phyloP scores from a whole-genome alignment of 1,140 invertebrate species.

The Bombus impatiens region DNA sequence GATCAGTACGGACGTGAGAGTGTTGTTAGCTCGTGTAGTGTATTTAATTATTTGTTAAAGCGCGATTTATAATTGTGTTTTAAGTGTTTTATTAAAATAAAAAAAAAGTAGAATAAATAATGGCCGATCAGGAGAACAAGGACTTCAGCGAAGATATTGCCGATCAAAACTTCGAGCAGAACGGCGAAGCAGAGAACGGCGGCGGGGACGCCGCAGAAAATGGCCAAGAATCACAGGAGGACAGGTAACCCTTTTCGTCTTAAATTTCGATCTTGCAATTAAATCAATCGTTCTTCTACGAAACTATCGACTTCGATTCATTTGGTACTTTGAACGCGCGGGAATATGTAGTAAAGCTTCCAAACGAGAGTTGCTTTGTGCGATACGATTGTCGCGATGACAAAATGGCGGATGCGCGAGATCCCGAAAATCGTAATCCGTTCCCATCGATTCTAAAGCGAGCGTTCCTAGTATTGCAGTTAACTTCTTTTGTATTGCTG shows the following conservation, averaged over 20 bases:
- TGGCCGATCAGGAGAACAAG: slow-evolving; percentile 81
- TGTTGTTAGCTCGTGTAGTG: slow-evolving; percentile 57
- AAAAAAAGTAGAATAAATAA: slow-evolving; percentile 58
- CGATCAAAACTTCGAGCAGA: slow-evolving; percentile 81
- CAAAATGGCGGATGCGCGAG: slow-evolving; percentile 71
- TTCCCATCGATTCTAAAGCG: slow-evolving; percentile 63
- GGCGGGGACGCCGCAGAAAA: slow-evolving; percentile 78
- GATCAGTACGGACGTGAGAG: slow-evolving; percentile 68
- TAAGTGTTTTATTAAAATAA: slow-evolving; percentile 48
- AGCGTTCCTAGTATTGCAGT: slow-evolving; percentile 23
- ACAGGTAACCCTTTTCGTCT: slow-evolving; percentile 76
- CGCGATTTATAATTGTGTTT: slow-evolving; percentile 41
- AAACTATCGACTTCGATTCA: slow-evolving; percentile 14
- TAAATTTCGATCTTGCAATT: neutral
- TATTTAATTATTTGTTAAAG: slow-evolving; percentile 42
- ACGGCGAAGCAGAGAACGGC: slow-evolving; percentile 79
- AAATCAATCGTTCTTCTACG: slow-evolving; percentile 16
- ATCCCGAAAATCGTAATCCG: slow-evolving; percentile 60
- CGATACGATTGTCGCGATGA: slow-evolving; percentile 45
- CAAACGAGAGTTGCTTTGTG: slow-evolving; percentile 44
- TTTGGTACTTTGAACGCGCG: slow-evolving; percentile 25
- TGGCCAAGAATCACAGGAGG: slow-evolving; percentile 79
- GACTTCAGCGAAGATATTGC: slow-evolving; percentile 81
- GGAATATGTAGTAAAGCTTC: slow-evolving; percentile 25
- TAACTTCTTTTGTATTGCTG: slow-evolving; percentile 20